phyloP scores from a whole-genome alignment of 2,888 invertebrate genomes.

The Patella caerulea region DNA sequence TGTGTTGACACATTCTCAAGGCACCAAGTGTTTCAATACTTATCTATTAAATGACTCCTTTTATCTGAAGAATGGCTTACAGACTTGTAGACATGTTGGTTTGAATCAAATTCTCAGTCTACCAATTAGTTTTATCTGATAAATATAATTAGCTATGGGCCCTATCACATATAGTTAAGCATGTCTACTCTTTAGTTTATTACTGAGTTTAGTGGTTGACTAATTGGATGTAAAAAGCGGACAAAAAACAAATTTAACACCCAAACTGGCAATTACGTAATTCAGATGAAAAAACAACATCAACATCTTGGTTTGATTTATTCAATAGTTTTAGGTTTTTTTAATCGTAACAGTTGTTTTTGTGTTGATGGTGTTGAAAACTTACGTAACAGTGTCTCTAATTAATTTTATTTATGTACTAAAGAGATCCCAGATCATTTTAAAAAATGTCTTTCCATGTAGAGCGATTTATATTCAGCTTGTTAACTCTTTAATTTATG shows the following conservation, averaged over 20 bases:
- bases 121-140: conserved; percentile 12
- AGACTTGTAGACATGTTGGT: neutral
- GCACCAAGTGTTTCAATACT: neutral
- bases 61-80: neutral
- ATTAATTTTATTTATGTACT: no score
- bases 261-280: neutral
- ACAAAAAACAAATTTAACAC: neutral
- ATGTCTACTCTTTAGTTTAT: neutral
- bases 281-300: no score
- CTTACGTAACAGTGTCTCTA: no score
- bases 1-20: neutral
- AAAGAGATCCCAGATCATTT: no score
- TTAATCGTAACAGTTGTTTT: no score
- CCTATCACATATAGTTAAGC: neutral
- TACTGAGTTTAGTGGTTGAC: neutral
- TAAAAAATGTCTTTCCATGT: no score
- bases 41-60: neutral
- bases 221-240: neutral
- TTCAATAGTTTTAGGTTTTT: no score
- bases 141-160: conserved; percentile 1
- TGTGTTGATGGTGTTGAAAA: no score
- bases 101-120: neutral
- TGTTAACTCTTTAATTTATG: no score
- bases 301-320: no score
- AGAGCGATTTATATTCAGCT: no score